A percentile compares a stretch with the other conserved stretches of the same genome.
Conservation (phyloP, 2,797 vertebrate species). For the Diglossa cyanea region DNA sequence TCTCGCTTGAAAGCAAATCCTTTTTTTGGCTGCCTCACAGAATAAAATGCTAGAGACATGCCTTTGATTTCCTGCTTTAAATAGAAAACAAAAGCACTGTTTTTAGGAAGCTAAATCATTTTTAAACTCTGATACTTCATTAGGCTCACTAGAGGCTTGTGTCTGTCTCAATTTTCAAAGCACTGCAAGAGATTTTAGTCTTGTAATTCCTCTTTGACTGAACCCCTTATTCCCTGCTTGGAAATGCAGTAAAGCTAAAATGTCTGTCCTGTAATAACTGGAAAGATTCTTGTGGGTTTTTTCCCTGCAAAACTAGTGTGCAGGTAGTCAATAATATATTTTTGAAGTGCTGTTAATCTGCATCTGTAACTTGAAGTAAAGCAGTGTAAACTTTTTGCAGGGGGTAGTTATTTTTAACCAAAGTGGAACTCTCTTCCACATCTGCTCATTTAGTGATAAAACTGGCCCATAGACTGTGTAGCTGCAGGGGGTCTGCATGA, state of each 20-base stretch:
- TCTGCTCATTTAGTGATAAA: not conserved
- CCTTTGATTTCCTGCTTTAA: constrained; percentile 29
- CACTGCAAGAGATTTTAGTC: not conserved
- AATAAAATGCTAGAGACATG: not conserved
- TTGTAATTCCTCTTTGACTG: constrained; percentile 3
- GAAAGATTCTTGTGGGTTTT: not conserved
- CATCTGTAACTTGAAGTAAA: not conserved
- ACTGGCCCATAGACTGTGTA: not conserved
- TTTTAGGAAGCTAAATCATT: constrained; percentile 23
- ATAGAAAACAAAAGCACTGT: constrained; percentile 49
- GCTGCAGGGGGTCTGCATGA: not conserved
- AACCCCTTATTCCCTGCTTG: not conserved
- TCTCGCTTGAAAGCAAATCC: constrained; percentile 10
- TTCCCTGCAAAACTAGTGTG: not conserved
- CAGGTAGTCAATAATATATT: not conserved
- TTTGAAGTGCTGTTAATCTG: not conserved
- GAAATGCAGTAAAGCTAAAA: constrained; percentile 6
- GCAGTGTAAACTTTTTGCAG: not conserved
- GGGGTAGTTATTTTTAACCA: not conserved
- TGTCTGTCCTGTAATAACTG: not conserved
- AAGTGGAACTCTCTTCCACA: not conserved
- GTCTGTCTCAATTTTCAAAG: constrained; percentile 35
- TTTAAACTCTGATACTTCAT: constrained; percentile 51
- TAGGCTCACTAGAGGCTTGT: constrained; percentile 5
- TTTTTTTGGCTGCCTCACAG: constrained; percentile 11